These are phyloP conservation scores for Thermophis baileyi DNA, from an alignment of 2,113 vertebrate species.

Conservation along the genomic window DNA sequence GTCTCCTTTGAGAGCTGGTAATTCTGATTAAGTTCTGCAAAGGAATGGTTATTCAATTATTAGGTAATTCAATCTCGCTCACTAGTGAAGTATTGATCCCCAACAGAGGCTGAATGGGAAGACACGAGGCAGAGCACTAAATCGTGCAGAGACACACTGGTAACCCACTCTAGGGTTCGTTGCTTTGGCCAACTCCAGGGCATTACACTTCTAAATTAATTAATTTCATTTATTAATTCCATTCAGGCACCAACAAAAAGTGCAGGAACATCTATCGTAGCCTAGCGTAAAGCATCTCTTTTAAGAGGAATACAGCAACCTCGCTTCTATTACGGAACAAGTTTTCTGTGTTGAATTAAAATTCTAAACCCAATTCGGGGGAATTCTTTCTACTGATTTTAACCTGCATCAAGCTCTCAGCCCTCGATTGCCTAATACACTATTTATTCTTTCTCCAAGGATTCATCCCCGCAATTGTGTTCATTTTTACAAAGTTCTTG, in stretches of 20 bases:
- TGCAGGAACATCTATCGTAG: background rate
- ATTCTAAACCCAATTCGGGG: background rate
- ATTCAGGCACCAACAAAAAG: background rate
- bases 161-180: no score
- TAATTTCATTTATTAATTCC: background rate
- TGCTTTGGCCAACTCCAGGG: background rate
- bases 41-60: background rate
- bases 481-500: background rate
- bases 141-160: background rate
- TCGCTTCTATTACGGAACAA: background rate
- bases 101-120: background rate
- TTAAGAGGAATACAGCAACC: background rate
- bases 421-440: background rate
- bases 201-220: background rate
- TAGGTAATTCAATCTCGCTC: background rate
- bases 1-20: background rate
- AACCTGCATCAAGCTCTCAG: background rate
- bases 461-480: background rate
- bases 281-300: background rate
- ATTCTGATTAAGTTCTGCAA: background rate
- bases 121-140: background rate
- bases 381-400: background rate
- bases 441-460: background rate
- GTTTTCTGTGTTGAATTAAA: background rate
- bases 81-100: background rate